Evolutionary conservation across 2,113 vertebrate species (phyloP), one percentile per base, ranked within the genome.

Genomic region (Passer domesticus): DNA sequence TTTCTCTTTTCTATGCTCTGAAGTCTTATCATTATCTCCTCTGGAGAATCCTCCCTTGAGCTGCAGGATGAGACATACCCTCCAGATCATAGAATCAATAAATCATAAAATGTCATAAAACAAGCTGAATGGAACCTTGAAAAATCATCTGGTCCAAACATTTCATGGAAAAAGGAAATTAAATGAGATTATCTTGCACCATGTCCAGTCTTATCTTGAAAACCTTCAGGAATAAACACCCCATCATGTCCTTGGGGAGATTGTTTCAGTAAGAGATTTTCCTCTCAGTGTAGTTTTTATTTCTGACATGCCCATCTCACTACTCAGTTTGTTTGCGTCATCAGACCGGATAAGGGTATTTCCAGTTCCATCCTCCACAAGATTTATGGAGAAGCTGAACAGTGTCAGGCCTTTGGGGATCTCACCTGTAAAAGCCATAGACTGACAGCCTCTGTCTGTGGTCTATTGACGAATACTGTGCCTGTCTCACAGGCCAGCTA

Each of bases 241-340:
- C 19, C 5, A 52, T 14, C 30, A 52, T 4, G 0, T 50, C 33
- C 13, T 23, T 60, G 15, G 5, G 3, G 2, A 60, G 4, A 35
- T 5, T 25, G 5, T 25, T 70, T 24, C 23, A 55, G 13, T 25
- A 31, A 63, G 4, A 63, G 30, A 21, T 30, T 72, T 23, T 39
- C 46, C 27, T 58, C 31, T 62, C 5, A 22, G 7, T 21, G 22
- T 62, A 35, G 7, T 11, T 28, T 69, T 31, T 13, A 11, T 37
- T 60, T 67, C 43, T 35, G 22, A 56, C 0, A 2, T 19, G 8
- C 72, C 11, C 19, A 46, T 19, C 25, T 89, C 16, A 47, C 47
- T 41, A 37, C 10, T 5, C 28, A 62, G 11, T 62, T 56, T 62
- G 70, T 39, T 66, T 81, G n/a, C 11, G 27, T 22, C 6, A 19